Conservation (phyloP, 2,797 vertebrate genomes). For the Dryobates pubescens region DNA sequence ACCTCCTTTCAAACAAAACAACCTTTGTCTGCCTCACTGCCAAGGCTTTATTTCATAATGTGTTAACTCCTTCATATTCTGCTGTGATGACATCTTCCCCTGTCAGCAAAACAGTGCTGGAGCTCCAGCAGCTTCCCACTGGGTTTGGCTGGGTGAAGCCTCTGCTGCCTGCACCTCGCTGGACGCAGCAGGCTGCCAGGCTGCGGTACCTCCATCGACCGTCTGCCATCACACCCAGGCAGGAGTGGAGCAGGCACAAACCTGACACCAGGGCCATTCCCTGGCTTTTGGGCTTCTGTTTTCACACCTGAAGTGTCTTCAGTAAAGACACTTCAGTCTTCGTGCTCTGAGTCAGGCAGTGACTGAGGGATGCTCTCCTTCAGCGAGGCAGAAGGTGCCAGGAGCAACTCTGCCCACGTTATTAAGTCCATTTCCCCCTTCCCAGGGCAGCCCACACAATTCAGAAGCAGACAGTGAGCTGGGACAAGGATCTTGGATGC, state of each 20-base stretch:
- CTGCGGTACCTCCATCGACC: not conserved
- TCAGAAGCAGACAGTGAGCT: not conserved
- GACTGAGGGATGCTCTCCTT: not conserved
- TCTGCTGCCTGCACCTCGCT: not conserved
- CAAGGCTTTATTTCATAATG: constrained; percentile 44
- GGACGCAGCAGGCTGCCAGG: constrained; percentile 10
- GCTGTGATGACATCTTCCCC: constrained; percentile 30
- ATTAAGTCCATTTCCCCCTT: not conserved
- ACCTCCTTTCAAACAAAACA: constrained; percentile 34
- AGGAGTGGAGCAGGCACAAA: not conserved
- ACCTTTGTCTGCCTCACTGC: constrained; percentile 24
- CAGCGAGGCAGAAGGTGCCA: not conserved
- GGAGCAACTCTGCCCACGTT: not conserved
- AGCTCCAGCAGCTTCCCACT: constrained; percentile 12
- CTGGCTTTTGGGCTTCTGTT: not conserved
- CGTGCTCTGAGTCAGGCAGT: not conserved
- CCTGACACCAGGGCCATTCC: not conserved
- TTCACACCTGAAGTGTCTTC: not conserved
- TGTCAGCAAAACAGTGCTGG: constrained; percentile 45
- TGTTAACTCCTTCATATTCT: constrained; percentile 55
- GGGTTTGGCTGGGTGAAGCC: constrained; percentile 26
- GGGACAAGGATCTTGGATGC: not conserved
- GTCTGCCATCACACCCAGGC: not conserved
- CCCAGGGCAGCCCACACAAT: not conserved
- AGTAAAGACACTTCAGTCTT: not conserved